Evolutionary conservation across 30 jellyfish, hydroid and myxozoan genomes (phyloP).

Genomic region (Aurelia coerulea): DNA sequence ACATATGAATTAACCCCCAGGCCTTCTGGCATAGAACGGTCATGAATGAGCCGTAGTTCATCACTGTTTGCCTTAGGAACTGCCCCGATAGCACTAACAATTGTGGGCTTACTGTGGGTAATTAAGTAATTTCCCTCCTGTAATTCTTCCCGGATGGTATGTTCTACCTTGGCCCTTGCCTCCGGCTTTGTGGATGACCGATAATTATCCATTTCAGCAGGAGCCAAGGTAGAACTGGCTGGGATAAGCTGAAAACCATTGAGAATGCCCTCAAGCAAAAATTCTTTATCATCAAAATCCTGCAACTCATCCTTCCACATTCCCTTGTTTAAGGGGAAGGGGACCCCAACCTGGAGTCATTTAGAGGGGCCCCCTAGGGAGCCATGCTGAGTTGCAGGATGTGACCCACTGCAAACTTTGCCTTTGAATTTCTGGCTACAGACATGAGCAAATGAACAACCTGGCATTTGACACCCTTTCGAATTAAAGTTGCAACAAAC

Average conservation of each 20-base stretch:
- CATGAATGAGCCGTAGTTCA: neutral
- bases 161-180: neutral
- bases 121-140: neutral
- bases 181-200: neutral
- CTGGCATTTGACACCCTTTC: neutral
- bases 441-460: neutral
- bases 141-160: neutral
- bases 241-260: constrained; percentile 22
- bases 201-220: constrained; percentile 11
- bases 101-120: neutral
- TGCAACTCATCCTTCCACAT: neutral
- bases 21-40: neutral
- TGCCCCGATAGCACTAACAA: neutral
- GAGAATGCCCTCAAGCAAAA: constrained; percentile 4
- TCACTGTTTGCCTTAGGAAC: neutral
- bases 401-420: neutral
- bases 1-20: neutral
- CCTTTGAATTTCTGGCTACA: neutral
- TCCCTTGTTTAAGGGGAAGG: neutral
- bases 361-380: neutral
- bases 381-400: neutral
- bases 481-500: constrained; percentile 1
- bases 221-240: neutral
- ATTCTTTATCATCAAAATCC: neutral
- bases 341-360: neutral